phyloP scores from a whole-genome alignment of 2,113 vertebrate genomes.

The Mus spicilegus region DNA sequence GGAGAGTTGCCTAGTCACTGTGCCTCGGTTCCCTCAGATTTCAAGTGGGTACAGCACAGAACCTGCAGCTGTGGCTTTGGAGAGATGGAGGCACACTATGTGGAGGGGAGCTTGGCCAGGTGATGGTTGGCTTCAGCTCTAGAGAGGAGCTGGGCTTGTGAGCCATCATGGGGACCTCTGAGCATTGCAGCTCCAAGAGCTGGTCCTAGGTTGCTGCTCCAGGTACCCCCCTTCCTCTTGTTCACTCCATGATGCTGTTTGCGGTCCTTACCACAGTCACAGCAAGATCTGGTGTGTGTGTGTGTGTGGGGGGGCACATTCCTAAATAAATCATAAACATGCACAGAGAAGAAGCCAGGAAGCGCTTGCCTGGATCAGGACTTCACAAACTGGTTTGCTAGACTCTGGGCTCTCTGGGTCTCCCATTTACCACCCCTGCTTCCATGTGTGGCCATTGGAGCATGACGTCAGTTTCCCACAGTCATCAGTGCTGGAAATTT shows the following conservation, averaged over 20 bases:
- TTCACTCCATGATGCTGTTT: not conserved
- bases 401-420: conserved; percentile 34
- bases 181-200: fast-evolving
- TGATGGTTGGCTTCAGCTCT: not conserved
- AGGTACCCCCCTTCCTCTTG: not conserved
- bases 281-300: conserved; percentile 54
- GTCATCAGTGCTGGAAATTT: not conserved
- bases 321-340: conserved; percentile 52
- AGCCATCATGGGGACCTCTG: fast-evolving
- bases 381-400: conserved; percentile 48
- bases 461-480: not conserved
- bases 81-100: not conserved
- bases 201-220: not conserved
- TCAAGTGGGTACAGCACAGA: not conserved
- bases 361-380: conserved; percentile 24
- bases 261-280: not conserved
- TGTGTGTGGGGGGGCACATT: not conserved
- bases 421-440: conserved; percentile 50
- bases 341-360: not conserved
- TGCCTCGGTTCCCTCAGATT: conserved; percentile 22
- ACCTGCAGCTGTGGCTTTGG: fast-evolving
- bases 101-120: not conserved
- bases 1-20: not conserved
- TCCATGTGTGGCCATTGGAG: not conserved
- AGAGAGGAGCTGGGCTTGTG: not conserved